Evolutionary conservation across 30 jellyfish, hydroid and myxozoan genomes (phyloP), one percentile per base, ranked within the genome.

Genomic region (Nemopilema nomurai): DNA sequence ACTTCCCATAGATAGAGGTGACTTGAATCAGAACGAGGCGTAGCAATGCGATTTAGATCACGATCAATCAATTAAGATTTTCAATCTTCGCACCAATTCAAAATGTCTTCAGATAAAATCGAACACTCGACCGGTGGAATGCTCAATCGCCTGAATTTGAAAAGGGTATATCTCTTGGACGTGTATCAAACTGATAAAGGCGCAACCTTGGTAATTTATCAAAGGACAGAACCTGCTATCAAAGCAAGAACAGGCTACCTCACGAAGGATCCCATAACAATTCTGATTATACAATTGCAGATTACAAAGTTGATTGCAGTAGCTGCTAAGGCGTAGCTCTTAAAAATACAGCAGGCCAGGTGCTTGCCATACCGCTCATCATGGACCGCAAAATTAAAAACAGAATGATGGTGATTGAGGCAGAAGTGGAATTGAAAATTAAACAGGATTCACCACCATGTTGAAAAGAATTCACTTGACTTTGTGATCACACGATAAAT

Each of bases 331-430:
- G 29, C 24, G 49, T 9, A 19, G 29, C 28, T 71, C 81, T 23
- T 63, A 16, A 77, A 57, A 51, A 23, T 30, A 63, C 87, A 51
- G 22, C 18, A 62, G 64, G 62, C 87, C 87, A 77, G 87, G 87
- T 77, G 87, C 76, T 77, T 27, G 63, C 87, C 87, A 77, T 16
- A 77, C 76, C 53, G 87, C 78, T 50, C 57, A 23, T n/a, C 20
- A 22, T 52, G 16, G 53, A 77, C 77, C 87, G 51, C 76, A 50
- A 62, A 77, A 51, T 57, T 30, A 28, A 77, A 77, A 77, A 77
- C 49, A 24, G 77, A 77, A 77, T 77, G 62, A 76, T 0, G 75
- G 26, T 31, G 29, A 21, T 63, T 77, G 28, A 77, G 63, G 27
- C 62, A 74, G 63, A 50, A 20, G 19, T 51, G 17, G 21, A 28